Percentiles rank a stretch among this genome's conserved stretches.
These are phyloP conservation scores for Umimayanthus kanabou DNA, from an alignment of 92 coral and sea anemone species.

Conservation along the genomic window DNA sequence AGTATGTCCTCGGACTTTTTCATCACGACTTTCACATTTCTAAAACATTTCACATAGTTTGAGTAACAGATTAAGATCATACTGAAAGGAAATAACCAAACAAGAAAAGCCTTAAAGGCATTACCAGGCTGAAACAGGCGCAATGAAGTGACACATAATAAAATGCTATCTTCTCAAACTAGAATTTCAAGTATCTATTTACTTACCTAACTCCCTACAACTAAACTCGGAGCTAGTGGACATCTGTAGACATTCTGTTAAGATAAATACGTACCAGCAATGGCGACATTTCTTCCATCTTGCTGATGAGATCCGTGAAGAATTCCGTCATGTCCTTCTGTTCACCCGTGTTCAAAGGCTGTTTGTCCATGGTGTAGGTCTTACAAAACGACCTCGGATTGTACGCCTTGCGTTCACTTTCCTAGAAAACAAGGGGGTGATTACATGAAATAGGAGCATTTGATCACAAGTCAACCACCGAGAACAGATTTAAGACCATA, in stretches of 20 bases:
- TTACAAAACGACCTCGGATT: slow-evolving; percentile 96
- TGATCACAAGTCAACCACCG: too few relatives aligned
- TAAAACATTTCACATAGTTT: too few relatives aligned
- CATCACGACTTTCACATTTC: too few relatives aligned
- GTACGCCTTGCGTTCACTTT: slow-evolving; percentile 97
- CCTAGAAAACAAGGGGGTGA: slow-evolving; percentile 45
- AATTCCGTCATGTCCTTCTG: slow-evolving; percentile 99
- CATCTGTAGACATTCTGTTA: neutral
- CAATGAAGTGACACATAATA: too few relatives aligned
- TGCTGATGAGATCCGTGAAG: slow-evolving; percentile 95
- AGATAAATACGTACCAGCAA: slow-evolving; percentile 65
- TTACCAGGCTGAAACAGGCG: too few relatives aligned
- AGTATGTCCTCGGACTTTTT: too few relatives aligned
- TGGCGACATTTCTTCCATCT: slow-evolving; percentile 98
- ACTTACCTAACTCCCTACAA: neutral
- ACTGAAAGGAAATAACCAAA: too few relatives aligned
- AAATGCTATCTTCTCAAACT: too few relatives aligned
- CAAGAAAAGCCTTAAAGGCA: too few relatives aligned
- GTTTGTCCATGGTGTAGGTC: slow-evolving; percentile 98
- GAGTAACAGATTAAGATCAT: too few relatives aligned
- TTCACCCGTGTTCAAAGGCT: slow-evolving; percentile 95
- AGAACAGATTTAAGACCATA: too few relatives aligned
- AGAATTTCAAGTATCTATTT: too few relatives aligned
- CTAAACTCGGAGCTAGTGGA: neutral
- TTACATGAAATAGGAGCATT: neutral